phyloP scores from a whole-genome alignment of 1,140 invertebrate genomes.

The Lordiphosa mommai region DNA sequence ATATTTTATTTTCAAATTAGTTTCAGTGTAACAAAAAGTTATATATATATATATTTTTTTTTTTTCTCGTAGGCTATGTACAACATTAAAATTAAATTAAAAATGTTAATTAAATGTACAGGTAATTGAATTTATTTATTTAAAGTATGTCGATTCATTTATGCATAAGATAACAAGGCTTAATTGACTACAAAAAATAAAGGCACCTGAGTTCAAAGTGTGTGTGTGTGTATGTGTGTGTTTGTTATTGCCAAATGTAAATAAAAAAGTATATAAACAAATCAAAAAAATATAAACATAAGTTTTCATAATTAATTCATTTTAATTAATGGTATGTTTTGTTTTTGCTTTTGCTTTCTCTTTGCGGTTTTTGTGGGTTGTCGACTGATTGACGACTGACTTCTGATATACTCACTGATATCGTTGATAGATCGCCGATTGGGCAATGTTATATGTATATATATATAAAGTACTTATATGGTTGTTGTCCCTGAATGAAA shows the following conservation, averaged over 20 bases:
- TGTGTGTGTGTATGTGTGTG: not conserved
- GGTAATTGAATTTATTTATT: constrained; percentile 33
- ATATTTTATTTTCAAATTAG: constrained; percentile 44
- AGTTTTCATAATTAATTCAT: constrained; percentile 48
- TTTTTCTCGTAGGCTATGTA: constrained; percentile 20
- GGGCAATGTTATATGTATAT: constrained; percentile 8
- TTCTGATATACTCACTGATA: constrained; percentile 28
- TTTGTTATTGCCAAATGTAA: constrained; percentile 1
- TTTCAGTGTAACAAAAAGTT: not conserved
- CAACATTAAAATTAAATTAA: constrained; percentile 25
- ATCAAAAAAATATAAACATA: constrained; percentile 20
- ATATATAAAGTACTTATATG: constrained; percentile 69
- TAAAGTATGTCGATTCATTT: constrained; percentile 35
- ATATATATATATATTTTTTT: constrained; percentile 7
- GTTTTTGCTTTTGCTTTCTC: constrained; percentile 24
- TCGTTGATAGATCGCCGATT: constrained; percentile 27
- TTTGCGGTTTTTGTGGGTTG: constrained; percentile 14
- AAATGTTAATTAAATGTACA: constrained; percentile 53
- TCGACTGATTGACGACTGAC: constrained; percentile 46
- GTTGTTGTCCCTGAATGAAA: constrained; percentile 76
- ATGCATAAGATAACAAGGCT: constrained; percentile 76
- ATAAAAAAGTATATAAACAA: constrained; percentile 5
- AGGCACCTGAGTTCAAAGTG: constrained; percentile 11
- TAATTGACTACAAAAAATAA: constrained; percentile 66
- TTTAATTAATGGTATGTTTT: constrained; percentile 61